Evolutionary conservation across 2,888 invertebrate genomes (phyloP).

Genomic region (Ptychoptera albimana): DNA sequence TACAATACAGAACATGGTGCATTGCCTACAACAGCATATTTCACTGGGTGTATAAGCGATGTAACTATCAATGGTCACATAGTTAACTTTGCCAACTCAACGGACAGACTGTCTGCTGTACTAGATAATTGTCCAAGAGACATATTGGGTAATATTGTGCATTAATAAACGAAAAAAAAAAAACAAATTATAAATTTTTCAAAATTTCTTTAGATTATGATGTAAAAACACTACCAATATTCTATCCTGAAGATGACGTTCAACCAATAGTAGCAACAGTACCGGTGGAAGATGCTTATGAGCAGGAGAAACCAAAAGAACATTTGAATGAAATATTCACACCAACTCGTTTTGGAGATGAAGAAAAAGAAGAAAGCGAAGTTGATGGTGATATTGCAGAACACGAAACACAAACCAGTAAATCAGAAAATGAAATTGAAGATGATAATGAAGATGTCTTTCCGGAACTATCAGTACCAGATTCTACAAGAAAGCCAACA

Average conservation of each 20-base stretch:
- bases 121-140: constrained; percentile 40
- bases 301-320: not conserved
- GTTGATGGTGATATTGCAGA: constrained; percentile 6
- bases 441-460: not conserved
- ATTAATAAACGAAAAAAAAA: constrained; percentile 3
- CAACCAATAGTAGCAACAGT: not conserved
- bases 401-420: not conserved
- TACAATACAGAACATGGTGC: constrained; percentile 36
- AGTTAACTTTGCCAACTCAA: constrained; percentile 58
- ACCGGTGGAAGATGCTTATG: too few species aligned
- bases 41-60: constrained; percentile 86
- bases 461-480: not conserved
- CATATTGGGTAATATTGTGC: constrained; percentile 17
- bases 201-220: constrained; percentile 11
- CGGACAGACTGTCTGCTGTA: constrained; percentile 39
- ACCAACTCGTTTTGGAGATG: constrained; percentile 8
- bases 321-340: constrained; percentile 2
- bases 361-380: constrained; percentile 9
- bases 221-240: constrained; percentile 15
- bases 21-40: constrained; percentile 43
- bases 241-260: constrained; percentile 14
- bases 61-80: constrained; percentile 72
- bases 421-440: not conserved
- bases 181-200: not conserved
- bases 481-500: constrained; percentile 4